A percentile compares a stretch with the other conserved stretches of the same genome.
Conservation (phyloP, 2,113 vertebrate species). For the Lophochroa leadbeateri region DNA sequence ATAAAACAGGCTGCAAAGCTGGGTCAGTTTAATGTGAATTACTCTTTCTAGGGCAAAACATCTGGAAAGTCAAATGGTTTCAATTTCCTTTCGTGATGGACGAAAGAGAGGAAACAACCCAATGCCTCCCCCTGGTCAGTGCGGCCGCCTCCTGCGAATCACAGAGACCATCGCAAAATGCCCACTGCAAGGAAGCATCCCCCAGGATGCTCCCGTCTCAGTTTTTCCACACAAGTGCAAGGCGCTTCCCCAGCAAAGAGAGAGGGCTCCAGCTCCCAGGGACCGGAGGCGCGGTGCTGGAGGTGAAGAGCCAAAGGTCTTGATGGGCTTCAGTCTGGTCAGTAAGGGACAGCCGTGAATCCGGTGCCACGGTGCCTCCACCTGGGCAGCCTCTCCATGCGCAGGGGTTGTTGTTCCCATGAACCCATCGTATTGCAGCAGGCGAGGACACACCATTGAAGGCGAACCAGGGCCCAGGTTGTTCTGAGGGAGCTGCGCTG, state of each 20-base stretch:
- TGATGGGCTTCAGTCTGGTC: neutral
- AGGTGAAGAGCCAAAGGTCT: neutral
- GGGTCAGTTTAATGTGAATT: neutral
- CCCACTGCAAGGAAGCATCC: neutral
- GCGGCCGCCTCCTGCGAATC: neutral
- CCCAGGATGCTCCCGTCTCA: rapidly evolving
- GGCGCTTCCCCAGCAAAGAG: neutral
- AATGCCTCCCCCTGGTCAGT: rapidly evolving
- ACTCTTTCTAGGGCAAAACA: neutral
- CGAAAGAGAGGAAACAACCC: neutral
- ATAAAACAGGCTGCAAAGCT: neutral
- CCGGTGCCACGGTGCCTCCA: rapidly evolving
- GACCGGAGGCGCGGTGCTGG: rapidly evolving
- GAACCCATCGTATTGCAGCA: rapidly evolving
- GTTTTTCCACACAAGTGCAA: rapidly evolving
- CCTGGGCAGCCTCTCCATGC: rapidly evolving
- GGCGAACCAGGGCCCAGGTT: rapidly evolving
- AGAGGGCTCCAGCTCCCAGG: rapidly evolving
- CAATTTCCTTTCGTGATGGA: neutral
- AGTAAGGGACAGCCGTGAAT: neutral
- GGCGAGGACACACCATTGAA: rapidly evolving
- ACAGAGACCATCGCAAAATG: neutral
- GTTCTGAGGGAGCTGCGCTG: rapidly evolving
- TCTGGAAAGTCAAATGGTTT: neutral
- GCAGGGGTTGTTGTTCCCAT: neutral